Conservation (phyloP, 2,797 vertebrate species). For the Lithobates pipiens region DNA sequence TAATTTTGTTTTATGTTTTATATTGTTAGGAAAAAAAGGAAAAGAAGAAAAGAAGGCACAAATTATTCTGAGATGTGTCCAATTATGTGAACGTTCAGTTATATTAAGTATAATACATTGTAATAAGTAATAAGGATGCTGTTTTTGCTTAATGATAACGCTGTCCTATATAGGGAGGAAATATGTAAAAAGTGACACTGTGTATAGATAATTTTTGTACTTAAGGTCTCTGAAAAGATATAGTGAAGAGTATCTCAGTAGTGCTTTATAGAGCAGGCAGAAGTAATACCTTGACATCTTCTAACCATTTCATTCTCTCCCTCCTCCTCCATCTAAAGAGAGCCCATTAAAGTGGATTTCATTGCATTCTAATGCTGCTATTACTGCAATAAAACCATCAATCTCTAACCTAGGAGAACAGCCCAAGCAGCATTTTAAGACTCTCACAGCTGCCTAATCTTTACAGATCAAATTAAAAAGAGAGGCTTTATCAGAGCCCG, state of each 20-base stretch:
- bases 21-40: not conserved
- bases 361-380: conserved; percentile 80
- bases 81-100: not conserved
- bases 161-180: conserved; percentile 22
- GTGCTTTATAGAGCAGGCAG: conserved; percentile 24
- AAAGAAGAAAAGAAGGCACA: not conserved
- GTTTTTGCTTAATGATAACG: conserved; percentile 28
- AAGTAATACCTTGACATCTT: conserved; percentile 54
- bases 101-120: not conserved
- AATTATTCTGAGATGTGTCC: not conserved
- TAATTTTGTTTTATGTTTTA: too few species aligned
- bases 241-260: conserved; percentile 24
- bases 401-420: conserved; percentile 66
- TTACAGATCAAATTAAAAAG: conserved; percentile 77
- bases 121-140: not conserved
- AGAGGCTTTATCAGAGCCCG: conserved; percentile 64
- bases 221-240: conserved; percentile 21
- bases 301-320: conserved; percentile 49
- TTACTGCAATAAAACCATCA: conserved; percentile 82
- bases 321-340: conserved; percentile 58
- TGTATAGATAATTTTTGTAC: conserved; percentile 5
- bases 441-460: conserved; percentile 70
- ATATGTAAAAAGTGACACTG: conserved; percentile 12
- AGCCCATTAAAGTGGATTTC: conserved; percentile 68
- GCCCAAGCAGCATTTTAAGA: conserved; percentile 62